Evolutionary conservation across 2,113 vertebrate genomes (phyloP), one percentile per base, ranked within the genome.

Genomic region (Indicator maculatus): DNA sequence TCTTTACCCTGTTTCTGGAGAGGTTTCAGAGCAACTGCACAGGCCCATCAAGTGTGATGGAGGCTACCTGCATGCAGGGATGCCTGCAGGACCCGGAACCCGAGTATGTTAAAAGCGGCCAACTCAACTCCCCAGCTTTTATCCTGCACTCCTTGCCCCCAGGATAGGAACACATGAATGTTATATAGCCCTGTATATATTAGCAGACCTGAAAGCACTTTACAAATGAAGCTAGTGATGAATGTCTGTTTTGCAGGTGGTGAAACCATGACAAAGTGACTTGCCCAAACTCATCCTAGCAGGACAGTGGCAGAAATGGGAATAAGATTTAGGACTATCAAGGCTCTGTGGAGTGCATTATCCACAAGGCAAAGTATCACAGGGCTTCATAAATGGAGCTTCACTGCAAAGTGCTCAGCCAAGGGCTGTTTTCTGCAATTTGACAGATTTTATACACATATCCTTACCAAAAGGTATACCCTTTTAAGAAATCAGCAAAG

Each of bases 21-120:
- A 71, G n/a, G 56, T 47, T 70, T 59, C 72, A 70, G 60, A 89
- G 71, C 26, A 73, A 59, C 13, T 5, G n/a, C 3, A 2, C 3
- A 85, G 47, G 47, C 24, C 50, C 45, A 18, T 5, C 1, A 55
- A 45, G 15, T 52, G 18, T 2, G n/a, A 74, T 7, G 65, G 80
- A 38, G 53, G 15, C 30, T 6, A 18, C 80, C 5, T 18, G 28
- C 24, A 28, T 0, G 2, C 39, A 47, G 73, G 0, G 0, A 17
- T 33, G 71, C 75, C 89, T 26, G n/a, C 20, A 45, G 87, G 89
- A 85, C 41, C 50, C 0, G 0, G 59, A 59, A 44, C 75, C 17
- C 0, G 1, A 59, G 26, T 2, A 31, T 0, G 0, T n/a, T 66
- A 31, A 23, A 8, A 66, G 31, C 50, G 56, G 33, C 59, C 8